phyloP scores from a whole-genome alignment of 2,888 invertebrate species.

The Sphecodes monilicornis region DNA sequence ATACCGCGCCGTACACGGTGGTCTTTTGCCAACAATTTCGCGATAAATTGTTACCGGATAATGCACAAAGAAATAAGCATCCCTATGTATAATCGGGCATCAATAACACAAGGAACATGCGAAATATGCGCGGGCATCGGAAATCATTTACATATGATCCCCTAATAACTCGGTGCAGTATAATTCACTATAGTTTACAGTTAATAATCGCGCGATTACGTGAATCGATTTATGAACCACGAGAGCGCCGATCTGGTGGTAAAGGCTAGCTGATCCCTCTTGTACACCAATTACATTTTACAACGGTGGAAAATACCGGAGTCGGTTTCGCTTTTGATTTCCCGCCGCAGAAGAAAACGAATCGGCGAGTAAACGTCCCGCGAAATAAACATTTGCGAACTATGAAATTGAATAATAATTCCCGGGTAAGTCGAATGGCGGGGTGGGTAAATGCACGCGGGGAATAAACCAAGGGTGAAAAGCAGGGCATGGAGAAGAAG shows the following conservation, averaged over 20 bases:
- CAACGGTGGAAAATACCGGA: neutral
- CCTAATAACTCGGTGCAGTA: slow-evolving; percentile 4
- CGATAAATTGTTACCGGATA: neutral
- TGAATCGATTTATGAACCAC: slow-evolving; percentile 13
- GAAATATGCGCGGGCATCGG: neutral
- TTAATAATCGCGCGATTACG: slow-evolving; percentile 20
- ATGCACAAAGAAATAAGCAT: neutral
- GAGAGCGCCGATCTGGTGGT: neutral
- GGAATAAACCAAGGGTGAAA: slow-evolving; percentile 71
- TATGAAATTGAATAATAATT: slow-evolving; percentile 64
- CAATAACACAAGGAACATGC: neutral
- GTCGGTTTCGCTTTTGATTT: neutral
- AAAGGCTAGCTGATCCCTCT: neutral
- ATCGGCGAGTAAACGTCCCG: slow-evolving; percentile 24
- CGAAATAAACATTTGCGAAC: slow-evolving; percentile 48
- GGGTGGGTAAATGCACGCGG: slow-evolving; percentile 52
- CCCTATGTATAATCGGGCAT: neutral
- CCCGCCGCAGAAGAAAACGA: slow-evolving; percentile 8
- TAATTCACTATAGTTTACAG: slow-evolving; percentile 20
- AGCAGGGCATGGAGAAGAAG: slow-evolving; percentile 19
- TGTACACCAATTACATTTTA: neutral
- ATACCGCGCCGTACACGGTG: neutral
- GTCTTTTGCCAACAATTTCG: neutral
- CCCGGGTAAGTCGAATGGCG: slow-evolving; percentile 9
- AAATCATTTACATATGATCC: slow-evolving; percentile 15